Evolutionary conservation across 2,888 invertebrate genomes (phyloP).

Genomic region (Nesidiocoris tenuis): DNA sequence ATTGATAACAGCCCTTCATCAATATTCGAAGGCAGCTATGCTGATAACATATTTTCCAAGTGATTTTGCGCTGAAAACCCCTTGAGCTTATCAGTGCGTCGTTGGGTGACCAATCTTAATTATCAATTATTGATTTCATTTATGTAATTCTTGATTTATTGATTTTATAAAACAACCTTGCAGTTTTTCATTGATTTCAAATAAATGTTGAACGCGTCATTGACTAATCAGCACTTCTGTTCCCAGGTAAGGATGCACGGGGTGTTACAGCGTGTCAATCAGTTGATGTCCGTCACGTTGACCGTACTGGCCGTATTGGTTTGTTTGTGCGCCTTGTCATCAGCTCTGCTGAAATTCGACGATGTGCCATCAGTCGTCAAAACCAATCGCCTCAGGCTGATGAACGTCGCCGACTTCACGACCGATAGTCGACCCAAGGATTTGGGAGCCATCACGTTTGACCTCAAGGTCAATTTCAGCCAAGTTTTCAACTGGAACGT

Average conservation of each 20-base stretch:
- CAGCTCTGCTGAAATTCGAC: constrained; percentile 73
- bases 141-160: too few relatives aligned
- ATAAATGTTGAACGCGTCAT: too few relatives aligned
- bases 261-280: constrained; percentile 87
- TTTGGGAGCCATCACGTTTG: constrained; percentile 90
- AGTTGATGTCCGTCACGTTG: constrained; percentile 91
- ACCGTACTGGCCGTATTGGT: constrained; percentile 93
- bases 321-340: constrained; percentile 91
- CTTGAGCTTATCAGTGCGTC: too few relatives aligned
- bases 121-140: too few relatives aligned
- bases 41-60: too few relatives aligned
- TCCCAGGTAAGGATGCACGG: constrained; percentile 69
- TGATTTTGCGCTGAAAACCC: too few relatives aligned
- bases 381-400: neutral
- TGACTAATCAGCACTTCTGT: too few relatives aligned
- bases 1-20: too few relatives aligned
- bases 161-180: too few relatives aligned
- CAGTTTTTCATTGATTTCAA: too few relatives aligned
- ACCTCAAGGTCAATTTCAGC: constrained; percentile 85
- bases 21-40: too few relatives aligned
- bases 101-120: too few relatives aligned
- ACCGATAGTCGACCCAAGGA: constrained; percentile 64
- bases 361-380: neutral
- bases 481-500: constrained; percentile 99
- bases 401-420: constrained; percentile 1